Evolutionary conservation across 2,888 invertebrate species (phyloP).

Genomic region (Thyatira batis): DNA sequence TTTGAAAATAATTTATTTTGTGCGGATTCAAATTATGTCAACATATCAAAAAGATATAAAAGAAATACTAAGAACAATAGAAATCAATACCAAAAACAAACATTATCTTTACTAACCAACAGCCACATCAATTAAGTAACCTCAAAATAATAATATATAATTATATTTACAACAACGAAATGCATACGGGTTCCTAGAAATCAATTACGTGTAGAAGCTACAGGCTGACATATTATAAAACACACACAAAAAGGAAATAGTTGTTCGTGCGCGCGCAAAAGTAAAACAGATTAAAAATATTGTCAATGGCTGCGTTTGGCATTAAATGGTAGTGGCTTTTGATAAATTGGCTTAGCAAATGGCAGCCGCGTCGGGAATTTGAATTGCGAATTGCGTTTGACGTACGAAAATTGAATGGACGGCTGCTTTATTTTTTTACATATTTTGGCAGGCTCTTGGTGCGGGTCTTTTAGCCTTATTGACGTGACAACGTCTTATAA

Average conservation of each 20-base stretch:
- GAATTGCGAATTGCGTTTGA: slow-evolving; percentile 7
- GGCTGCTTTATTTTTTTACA: neutral
- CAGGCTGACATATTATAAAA: neutral
- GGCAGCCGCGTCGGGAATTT: slow-evolving; percentile 1
- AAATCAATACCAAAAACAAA: too few species aligned
- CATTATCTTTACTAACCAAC: too few species aligned
- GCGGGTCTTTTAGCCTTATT: neutral
- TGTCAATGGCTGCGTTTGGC: slow-evolving; percentile 5
- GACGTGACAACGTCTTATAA: too few species aligned
- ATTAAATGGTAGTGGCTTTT: slow-evolving; percentile 4
- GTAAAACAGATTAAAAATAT: slow-evolving; percentile 6
- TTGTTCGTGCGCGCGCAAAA: slow-evolving; percentile 1
- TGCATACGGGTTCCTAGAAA: neutral
- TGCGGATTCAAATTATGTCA: too few species aligned
- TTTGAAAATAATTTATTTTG: too few species aligned
- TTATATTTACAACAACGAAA: too few species aligned
- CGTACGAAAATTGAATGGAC: neutral
- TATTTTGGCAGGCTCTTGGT: neutral
- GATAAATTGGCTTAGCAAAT: slow-evolving; percentile 8
- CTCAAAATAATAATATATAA: too few species aligned
- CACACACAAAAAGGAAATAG: neutral
- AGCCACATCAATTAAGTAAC: too few species aligned
- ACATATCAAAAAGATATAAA: too few species aligned
- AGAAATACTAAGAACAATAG: too few species aligned
- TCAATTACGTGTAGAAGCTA: neutral